Conservation (phyloP, 2,888 invertebrate species). For the Phengaris arion region DNA sequence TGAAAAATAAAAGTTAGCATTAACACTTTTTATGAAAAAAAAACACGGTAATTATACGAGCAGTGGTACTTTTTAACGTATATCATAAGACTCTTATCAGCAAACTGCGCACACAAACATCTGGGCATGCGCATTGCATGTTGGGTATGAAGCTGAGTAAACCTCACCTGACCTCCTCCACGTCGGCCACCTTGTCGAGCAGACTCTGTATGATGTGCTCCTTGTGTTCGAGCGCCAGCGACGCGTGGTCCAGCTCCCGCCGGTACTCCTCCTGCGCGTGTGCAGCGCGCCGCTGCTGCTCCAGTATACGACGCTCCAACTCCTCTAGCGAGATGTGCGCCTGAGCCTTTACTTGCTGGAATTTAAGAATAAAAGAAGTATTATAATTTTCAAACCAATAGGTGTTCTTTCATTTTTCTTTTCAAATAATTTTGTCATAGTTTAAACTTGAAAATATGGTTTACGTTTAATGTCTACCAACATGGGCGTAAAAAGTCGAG, state of each 20-base stretch:
- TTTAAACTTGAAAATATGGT: no score
- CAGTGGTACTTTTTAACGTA: no score
- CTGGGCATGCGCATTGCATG: no score
- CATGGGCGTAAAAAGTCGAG: no score
- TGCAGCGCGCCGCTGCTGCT: constrained; percentile 64
- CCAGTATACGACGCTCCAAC: constrained; percentile 69
- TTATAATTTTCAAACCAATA: background rate
- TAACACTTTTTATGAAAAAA: no score
- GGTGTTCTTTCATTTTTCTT: no score
- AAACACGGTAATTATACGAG: no score
- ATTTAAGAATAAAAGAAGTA: background rate
- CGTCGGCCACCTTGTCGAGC: constrained; percentile 71
- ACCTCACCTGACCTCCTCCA: constrained; percentile 64
- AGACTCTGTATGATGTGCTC: constrained; percentile 68
- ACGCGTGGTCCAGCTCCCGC: constrained; percentile 61
- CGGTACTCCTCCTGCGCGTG: constrained; percentile 55
- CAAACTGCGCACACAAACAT: no score
- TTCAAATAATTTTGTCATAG: no score
- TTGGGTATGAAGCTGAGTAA: background rate
- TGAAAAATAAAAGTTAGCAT: no score
- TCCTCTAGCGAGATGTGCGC: constrained; percentile 72
- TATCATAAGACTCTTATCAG: no score
- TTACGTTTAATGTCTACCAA: no score
- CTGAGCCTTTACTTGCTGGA: constrained; percentile 69
- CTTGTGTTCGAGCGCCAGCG: constrained; percentile 62